phyloP scores from a whole-genome alignment of 2,113 vertebrate genomes.

The Peromyscus maniculatus region DNA sequence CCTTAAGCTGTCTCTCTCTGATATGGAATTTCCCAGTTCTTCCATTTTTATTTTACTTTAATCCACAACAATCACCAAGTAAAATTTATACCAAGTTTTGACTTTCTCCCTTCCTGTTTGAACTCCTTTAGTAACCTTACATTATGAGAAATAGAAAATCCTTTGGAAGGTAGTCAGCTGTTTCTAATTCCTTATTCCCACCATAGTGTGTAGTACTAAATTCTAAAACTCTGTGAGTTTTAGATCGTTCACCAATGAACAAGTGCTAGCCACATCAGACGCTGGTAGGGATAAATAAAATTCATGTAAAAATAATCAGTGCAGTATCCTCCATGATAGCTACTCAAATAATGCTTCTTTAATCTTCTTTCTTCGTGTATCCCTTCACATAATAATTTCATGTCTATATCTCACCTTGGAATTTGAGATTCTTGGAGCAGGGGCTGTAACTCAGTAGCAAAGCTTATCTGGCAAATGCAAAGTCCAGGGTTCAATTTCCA shows the following conservation, averaged over 20 bases:
- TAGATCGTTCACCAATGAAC: neutral
- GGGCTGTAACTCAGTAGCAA: neutral
- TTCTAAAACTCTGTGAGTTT: neutral
- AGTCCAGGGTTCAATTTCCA: neutral
- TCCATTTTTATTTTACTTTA: conserved; percentile 40
- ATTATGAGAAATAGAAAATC: conserved; percentile 39
- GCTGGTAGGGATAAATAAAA: conserved; percentile 8
- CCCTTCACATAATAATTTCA: conserved; percentile 14
- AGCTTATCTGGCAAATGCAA: neutral
- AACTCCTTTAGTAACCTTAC: conserved; percentile 24
- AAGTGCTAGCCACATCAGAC: neutral
- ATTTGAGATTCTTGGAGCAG: neutral
- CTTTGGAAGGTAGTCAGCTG: neutral
- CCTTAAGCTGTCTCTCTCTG: conserved; percentile 9
- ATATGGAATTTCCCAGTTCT: neutral
- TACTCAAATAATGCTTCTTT: conserved; percentile 22
- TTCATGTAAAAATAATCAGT: conserved; percentile 45
- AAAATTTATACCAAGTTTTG: neutral
- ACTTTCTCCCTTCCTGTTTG: conserved; percentile 39
- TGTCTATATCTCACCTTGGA: neutral
- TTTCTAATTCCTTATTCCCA: conserved; percentile 15
- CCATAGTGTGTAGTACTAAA: conserved; percentile 20
- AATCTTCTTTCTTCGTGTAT: neutral
- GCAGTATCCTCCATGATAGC: neutral
- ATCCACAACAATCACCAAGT: conserved; percentile 33